Evolutionary conservation across 2,797 vertebrate species (phyloP), one percentile per base, ranked within the genome.

Genomic region (Chrysocyon brachyurus): DNA sequence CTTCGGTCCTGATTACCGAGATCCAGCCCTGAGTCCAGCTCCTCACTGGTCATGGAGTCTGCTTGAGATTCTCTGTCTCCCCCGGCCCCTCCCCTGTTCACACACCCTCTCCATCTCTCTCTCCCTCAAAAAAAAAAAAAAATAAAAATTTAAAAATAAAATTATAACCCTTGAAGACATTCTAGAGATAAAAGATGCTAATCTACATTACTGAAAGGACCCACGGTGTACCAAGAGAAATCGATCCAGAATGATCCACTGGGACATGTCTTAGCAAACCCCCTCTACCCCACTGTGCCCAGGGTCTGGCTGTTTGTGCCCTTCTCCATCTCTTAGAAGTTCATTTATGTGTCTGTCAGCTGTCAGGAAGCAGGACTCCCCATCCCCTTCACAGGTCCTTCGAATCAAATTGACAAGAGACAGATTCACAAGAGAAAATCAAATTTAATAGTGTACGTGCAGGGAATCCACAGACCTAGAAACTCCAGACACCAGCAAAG

Each of bases 271-370:
- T 28, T 14, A n/a, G 57, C 40, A 24, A 17, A 52, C 9, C 21
- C 63, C 4, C 75, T 22, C 15, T 11, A 2, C 17, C 19, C n/a
- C 49, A n/a, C 61, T 4, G 2, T 22, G 6, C 4, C 75, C 36
- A 17, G 36, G 9, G 7, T 5, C 7, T 8, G 78, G 54, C 63
- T 33, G 28, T 49, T 8, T 11, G 6, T 8, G 6, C 36, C 52
- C 28, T 82, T 40, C 61, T 59, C 54, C 4, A 21, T 26, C 28
- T n/a, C 54, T 24, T 10, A 15, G 33, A n/a, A 31, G 26, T 33
- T 46, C 12, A 26, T 11, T 12, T 5, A 16, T 1, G 28, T 6
- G 1, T 59, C 21, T 3, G 12, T 12, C n/a, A 33, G 36, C 2
- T 31, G 73, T 75, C 22, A 0, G 0, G 26, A 8, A 52, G 26